Evolutionary conservation across 1,140 invertebrate species (phyloP).

Genomic region (Drosophila sucinea): DNA sequence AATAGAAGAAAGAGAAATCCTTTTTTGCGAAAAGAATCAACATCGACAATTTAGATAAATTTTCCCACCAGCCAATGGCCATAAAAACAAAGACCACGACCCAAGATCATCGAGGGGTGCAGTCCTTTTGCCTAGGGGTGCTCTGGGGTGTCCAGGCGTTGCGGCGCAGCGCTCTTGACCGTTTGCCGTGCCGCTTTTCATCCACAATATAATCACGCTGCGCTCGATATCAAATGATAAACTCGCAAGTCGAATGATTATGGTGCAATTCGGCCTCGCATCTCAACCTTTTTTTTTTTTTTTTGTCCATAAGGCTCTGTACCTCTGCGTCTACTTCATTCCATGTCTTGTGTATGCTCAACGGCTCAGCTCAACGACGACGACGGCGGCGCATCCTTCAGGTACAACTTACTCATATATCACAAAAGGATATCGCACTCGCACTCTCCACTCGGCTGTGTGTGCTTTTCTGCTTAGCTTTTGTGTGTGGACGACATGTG

Average conservation of each 20-base stretch:
- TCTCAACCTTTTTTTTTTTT: slow-evolving; percentile 27
- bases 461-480: slow-evolving; percentile 80
- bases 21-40: slow-evolving; percentile 65
- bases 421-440: slow-evolving; percentile 80
- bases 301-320: not conserved
- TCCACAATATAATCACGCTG: slow-evolving; percentile 60
- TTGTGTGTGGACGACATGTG: slow-evolving; percentile 28
- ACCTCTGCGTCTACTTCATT: slow-evolving; percentile 3
- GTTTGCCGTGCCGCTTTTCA: slow-evolving; percentile 23
- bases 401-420: slow-evolving; percentile 83
- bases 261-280: slow-evolving; percentile 40
- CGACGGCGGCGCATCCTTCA: slow-evolving; percentile 61
- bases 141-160: slow-evolving; percentile 50
- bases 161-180: slow-evolving; percentile 26
- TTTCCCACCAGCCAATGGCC: slow-evolving; percentile 81
- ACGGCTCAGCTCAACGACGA: slow-evolving; percentile 62
- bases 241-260: slow-evolving; percentile 54
- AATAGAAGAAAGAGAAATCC: slow-evolving; percentile 58
- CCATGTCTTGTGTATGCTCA: slow-evolving; percentile 61
- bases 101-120: slow-evolving; percentile 68
- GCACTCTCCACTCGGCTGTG: slow-evolving; percentile 41
- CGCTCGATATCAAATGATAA: slow-evolving; percentile 80
- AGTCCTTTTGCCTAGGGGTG: slow-evolving; percentile 22
- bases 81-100: slow-evolving; percentile 75
- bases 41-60: slow-evolving; percentile 83